phyloP scores from a whole-genome alignment of 2,888 invertebrate species.

The Dynastes grantii region DNA sequence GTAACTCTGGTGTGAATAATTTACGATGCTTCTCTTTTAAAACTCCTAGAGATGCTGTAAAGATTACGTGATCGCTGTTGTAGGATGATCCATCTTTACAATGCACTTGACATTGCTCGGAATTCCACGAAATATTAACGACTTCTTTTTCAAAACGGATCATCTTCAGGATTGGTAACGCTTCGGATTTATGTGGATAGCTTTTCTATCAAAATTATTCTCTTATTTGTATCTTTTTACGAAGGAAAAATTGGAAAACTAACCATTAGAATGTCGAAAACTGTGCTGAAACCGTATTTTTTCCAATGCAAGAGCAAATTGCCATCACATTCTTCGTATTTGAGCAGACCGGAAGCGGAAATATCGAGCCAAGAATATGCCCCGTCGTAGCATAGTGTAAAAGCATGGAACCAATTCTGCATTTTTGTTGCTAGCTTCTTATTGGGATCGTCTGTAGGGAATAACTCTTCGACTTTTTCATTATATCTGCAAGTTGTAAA shows the following conservation, averaged over 20 bases:
- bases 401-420: slow-evolving; percentile 65
- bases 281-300: slow-evolving; percentile 78
- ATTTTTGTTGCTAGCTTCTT: slow-evolving; percentile 57
- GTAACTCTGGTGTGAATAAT: slow-evolving; percentile 75
- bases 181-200: slow-evolving; percentile 61
- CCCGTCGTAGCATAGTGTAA: slow-evolving; percentile 71
- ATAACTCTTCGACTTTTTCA: slow-evolving; percentile 17
- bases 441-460: slow-evolving; percentile 34
- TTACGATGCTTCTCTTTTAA: slow-evolving; percentile 74
- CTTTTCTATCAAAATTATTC: slow-evolving; percentile 61
- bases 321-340: slow-evolving; percentile 81
- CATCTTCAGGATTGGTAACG: slow-evolving; percentile 63
- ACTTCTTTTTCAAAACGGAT: slow-evolving; percentile 66
- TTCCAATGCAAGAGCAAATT: slow-evolving; percentile 83
- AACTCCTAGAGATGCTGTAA: slow-evolving; percentile 81
- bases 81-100: slow-evolving; percentile 73
- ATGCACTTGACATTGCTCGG: slow-evolving; percentile 67
- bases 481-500: slow-evolving; percentile 27
- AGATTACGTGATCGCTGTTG: slow-evolving; percentile 77
- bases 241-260: not conserved
- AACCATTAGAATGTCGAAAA: slow-evolving; percentile 81
- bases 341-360: slow-evolving; percentile 77
- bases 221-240: too few relatives aligned
- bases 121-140: slow-evolving; percentile 62
- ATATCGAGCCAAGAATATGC: slow-evolving; percentile 79